Base-by-base conservation (phyloP, 2,888 invertebrate species). In the Agrochola litura region DNA sequence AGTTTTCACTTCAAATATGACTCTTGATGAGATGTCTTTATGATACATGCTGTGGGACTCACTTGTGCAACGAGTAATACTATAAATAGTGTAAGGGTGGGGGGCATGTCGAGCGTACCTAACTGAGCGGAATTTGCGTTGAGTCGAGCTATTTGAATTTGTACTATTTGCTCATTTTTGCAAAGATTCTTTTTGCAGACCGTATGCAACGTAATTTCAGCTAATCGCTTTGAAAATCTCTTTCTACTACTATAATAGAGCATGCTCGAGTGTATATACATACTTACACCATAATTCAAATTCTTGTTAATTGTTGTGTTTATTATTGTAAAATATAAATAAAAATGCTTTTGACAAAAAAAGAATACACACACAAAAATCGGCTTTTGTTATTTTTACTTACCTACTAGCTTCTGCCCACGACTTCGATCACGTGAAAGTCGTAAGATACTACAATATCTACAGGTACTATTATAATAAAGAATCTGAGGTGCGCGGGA, bases 311-410 rank as follows among this genome's bases (percentile, higher is more conserved):
- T 14, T 54, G 25, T 63, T 76, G 60, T 56, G 22, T 81, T 43
- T 60, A 49, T 56, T 10, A 61, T 52, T 68, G 19, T 60, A 43
- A 68, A 68, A 61, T 61, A 46, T 56, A 43, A 69, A 81, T 76
- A 66, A 68, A 82, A 54, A 60, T n/a, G 54, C 46, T 82, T 76
- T 70, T 19, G 3, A 73, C 19, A n/a, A 56, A 73, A 37, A 60
- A 68, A 52, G n/a, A 37, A 4, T 5, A 30, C 5, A 30, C 0
- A 0, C 30, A 61, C 19, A 49, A 30, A 19, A 46, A 14, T 25
- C 16, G 8, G 19, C 16, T 16, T 75, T 25, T 71, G 1, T 71
- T 63, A 9, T 58, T 74, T 52, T 46, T 66, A 43, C 14, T 49
- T 41, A 2, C 25, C 58, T 60, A 6, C 56, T 56, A 52, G 2